Evolutionary conservation across 1,140 invertebrate species (phyloP).

Genomic region (Homarus americanus): DNA sequence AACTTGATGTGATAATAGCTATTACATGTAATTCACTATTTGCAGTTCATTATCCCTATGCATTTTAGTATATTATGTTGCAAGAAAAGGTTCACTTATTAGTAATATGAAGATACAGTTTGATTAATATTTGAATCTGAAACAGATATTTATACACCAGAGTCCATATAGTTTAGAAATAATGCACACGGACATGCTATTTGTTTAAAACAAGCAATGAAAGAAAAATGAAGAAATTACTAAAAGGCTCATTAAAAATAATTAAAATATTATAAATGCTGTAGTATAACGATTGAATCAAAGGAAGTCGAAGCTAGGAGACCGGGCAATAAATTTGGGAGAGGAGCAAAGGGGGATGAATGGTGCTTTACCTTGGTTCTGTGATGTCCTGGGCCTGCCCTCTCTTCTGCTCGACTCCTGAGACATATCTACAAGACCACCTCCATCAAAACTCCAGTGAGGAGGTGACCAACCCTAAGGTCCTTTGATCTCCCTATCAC

Average conservation of each 20-base stretch:
- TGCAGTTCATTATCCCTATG: no score
- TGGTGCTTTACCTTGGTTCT: conserved; percentile 20
- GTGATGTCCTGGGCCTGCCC: conserved; percentile 1
- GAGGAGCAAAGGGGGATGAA: background rate
- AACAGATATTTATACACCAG: no score
- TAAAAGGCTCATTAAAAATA: background rate
- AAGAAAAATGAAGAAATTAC: background rate
- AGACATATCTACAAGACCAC: conserved; percentile 47
- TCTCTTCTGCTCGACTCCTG: conserved; percentile 26
- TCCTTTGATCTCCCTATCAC: background rate
- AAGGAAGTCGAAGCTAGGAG: background rate
- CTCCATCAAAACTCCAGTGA: conserved; percentile 22
- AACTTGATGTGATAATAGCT: no score
- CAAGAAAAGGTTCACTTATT: no score
- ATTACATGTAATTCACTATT: no score
- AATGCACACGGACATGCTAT: background rate
- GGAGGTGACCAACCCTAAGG: conserved; percentile 9
- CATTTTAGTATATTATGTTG: no score
- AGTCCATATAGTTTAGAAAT: no score
- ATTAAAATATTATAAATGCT: background rate
- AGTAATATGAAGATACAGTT: no score
- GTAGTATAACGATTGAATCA: background rate
- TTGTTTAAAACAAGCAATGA: conserved; percentile 1
- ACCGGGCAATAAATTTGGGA: background rate
- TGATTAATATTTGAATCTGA: no score